Base-by-base conservation (phyloP, 2,888 invertebrate genomes). In the Aphidius colemani region DNA sequence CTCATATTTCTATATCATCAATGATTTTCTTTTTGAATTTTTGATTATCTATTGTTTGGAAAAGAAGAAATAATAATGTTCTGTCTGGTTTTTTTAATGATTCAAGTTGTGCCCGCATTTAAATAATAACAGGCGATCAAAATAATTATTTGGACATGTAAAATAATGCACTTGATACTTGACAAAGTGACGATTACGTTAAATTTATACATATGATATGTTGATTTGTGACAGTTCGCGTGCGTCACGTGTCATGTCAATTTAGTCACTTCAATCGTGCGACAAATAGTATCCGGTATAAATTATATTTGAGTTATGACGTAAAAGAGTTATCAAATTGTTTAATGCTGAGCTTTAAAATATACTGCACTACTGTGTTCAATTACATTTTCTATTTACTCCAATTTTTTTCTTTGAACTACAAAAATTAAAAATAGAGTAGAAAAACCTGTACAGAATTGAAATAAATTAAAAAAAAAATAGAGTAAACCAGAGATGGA, bases 241-340 rank as follows among this genome's bases (percentile, higher is more conserved):
- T 75, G 77, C 78, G 79, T 80, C 81, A 80, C 80, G 78, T 79
- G 80, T 80, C 79, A 78, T 74, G 75, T 76, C 79, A 81, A 79
- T 81, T 78, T 78, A 78, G 74, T 76, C 78, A 79, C 77, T 80
- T 75, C 72, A 78, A 75, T 46, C 46, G 57, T 45, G 46, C 46
- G 46, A 11, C 78, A 76, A 78, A 77, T 75, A 72, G 79, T 79
- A 80, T 81, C 81, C 81, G 81, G 80, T 76, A 76, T 78, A 80
- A 78, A 79, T 75, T 72, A 71, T 71, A 71, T 71, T 69, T 64
- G 68, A 68, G 64, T 67, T 53, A 66, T 64, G 69, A 67, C 69
- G 67, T 67, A 57, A 39, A 18, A 55, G 30, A 45, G 6, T 18
- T 18, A 18, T 18, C 13, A 30, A 30, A 30, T 30, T 30, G 30